Evolutionary conservation across 2,888 invertebrate species (phyloP).

Genomic region (Brenthis hecate): DNA sequence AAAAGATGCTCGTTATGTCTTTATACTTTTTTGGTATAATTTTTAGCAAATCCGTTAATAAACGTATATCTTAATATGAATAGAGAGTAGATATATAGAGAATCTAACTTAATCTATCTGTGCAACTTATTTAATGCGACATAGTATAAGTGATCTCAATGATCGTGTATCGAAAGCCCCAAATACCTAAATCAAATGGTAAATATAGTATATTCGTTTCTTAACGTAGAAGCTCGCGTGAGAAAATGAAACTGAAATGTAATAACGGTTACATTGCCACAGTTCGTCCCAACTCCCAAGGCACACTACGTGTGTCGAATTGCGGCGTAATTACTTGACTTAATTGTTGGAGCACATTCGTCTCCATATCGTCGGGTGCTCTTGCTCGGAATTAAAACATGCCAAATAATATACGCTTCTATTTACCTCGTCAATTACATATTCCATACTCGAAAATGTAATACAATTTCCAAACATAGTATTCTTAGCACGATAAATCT

Average conservation of each 20-base stretch:
- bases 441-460: no score
- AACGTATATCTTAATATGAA: no score
- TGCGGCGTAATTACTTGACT: slow-evolving; percentile 40
- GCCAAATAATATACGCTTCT: slow-evolving; percentile 1
- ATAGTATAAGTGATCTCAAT: no score
- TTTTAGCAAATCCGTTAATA: no score
- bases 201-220: not conserved
- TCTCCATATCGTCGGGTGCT: slow-evolving; percentile 21
- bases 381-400: slow-evolving; percentile 10
- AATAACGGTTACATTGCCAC: slow-evolving; percentile 29
- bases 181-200: not conserved
- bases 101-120: no score
- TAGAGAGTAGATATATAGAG: no score
- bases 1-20: no score
- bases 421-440: not conserved
- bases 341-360: slow-evolving; percentile 38
- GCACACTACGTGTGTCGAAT: slow-evolving; percentile 38
- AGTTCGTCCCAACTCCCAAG: slow-evolving; percentile 27
- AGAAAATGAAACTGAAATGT: slow-evolving; percentile 30
- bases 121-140: no score
- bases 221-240: slow-evolving; percentile 28
- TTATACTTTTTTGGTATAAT: no score
- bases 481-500: slow-evolving; percentile 4
- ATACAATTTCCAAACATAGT: not conserved
- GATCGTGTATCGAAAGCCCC: no score